A percentile compares a stretch with the other conserved stretches of the same genome.
Conservation (phyloP, 1,140 invertebrate species). For the Magallana ariakensis region DNA sequence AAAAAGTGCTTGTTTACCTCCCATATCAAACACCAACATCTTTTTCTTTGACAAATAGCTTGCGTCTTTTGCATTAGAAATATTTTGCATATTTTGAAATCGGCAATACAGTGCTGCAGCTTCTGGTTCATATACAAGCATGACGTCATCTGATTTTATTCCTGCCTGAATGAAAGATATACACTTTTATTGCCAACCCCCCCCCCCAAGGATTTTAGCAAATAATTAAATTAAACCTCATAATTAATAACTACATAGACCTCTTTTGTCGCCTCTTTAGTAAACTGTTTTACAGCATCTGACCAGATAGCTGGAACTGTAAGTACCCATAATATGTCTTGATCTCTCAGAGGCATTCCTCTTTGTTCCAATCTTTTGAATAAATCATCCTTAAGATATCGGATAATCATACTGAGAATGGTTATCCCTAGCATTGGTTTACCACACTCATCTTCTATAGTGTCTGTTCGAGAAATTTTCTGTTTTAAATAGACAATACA, state of each 20-base stretch:
- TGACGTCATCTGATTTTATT: slow-evolving; percentile 1
- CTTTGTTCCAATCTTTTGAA: background rate
- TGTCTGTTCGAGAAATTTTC: slow-evolving; percentile 12
- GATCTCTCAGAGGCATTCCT: background rate
- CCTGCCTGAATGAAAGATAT: slow-evolving; percentile 31
- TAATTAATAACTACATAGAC: background rate
- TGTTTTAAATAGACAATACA: background rate
- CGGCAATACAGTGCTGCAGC: slow-evolving; percentile 49
- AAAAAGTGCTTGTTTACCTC: background rate
- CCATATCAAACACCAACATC: slow-evolving; percentile 23
- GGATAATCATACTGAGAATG: background rate
- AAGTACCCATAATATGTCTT: slow-evolving; percentile 38
- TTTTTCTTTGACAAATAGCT: background rate
- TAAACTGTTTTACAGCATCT: slow-evolving; percentile 43
- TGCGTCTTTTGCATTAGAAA: background rate
- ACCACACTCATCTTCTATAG: background rate
- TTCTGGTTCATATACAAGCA: slow-evolving; percentile 52
- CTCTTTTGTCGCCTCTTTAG: slow-evolving; percentile 39
- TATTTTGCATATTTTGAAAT: background rate
- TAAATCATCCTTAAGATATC: slow-evolving; percentile 27
- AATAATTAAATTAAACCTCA: too few species aligned
- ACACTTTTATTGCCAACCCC: too few species aligned
- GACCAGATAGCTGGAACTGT: slow-evolving; percentile 49
- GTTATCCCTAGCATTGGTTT: background rate
- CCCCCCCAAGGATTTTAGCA: too few species aligned